These are phyloP conservation scores for Phylloscopus collybita DNA, from an alignment of 2,797 vertebrate genomes.

Conservation along the genomic window DNA sequence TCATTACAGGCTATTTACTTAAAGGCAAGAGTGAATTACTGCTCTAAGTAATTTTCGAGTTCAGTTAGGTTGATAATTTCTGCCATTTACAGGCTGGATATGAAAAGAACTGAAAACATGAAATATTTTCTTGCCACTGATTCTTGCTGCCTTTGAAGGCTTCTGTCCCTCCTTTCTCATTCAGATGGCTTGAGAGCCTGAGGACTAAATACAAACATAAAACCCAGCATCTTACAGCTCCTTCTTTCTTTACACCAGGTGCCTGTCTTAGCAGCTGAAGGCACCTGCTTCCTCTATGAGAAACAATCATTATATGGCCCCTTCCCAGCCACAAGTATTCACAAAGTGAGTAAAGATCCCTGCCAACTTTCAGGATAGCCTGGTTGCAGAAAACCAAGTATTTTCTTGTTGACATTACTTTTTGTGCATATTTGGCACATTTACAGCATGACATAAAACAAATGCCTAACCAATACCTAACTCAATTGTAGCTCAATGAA, in stretches of 20 bases:
- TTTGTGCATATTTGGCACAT: background rate
- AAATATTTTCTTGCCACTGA: background rate
- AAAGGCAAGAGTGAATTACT: background rate
- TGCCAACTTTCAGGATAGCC: background rate
- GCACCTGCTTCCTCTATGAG: background rate
- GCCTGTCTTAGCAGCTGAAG: background rate
- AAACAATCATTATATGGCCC: background rate
- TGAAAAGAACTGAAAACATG: background rate
- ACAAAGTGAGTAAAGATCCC: background rate
- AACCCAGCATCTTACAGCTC: background rate
- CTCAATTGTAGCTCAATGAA: background rate
- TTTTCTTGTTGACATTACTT: background rate
- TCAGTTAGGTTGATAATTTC: background rate
- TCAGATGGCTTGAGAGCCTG: background rate
- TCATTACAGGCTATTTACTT: conserved; percentile 7
- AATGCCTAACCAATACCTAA: background rate
- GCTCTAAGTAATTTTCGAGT: background rate
- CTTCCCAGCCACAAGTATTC: background rate
- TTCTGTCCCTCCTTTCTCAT: background rate
- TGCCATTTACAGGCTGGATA: background rate
- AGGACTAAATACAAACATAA: background rate
- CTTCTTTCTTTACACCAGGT: background rate
- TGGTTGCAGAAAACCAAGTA: background rate
- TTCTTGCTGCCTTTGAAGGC: background rate
- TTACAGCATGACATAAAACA: background rate